Evolutionary conservation across 2,113 vertebrate species (phyloP).

Genomic region (Rhinopomastus cyanomelas): DNA sequence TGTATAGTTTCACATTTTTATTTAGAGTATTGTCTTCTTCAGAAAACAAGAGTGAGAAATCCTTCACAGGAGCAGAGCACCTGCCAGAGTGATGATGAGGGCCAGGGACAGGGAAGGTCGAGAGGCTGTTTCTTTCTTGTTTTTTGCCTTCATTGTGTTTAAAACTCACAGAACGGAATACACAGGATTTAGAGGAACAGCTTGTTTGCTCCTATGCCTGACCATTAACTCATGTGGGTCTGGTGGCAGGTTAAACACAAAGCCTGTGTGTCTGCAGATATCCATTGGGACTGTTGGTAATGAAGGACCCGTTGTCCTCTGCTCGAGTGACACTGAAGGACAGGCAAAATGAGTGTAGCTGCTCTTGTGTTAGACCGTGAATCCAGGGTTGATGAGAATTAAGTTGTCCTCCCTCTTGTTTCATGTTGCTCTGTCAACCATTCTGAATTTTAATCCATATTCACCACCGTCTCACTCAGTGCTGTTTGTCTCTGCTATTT

Average conservation of each 20-base stretch:
- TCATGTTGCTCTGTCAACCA: not conserved
- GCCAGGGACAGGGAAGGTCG: not conserved
- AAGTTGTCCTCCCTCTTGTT: not conserved
- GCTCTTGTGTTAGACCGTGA: fast-evolving
- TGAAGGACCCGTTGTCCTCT: not conserved
- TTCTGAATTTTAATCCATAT: not conserved
- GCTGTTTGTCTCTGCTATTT: not conserved
- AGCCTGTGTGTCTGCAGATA: not conserved
- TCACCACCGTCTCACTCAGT: fast-evolving
- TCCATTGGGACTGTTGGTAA: not conserved
- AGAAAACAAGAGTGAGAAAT: not conserved
- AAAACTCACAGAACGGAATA: not conserved
- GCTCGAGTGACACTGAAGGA: not conserved
- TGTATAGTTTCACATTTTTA: fast-evolving
- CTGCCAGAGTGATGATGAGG: not conserved
- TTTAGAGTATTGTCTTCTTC: not conserved
- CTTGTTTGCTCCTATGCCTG: not conserved
- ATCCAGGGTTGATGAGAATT: not conserved
- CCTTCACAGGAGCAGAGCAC: not conserved
- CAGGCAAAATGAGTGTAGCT: not conserved
- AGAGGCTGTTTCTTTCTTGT: not conserved
- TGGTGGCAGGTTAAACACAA: not conserved
- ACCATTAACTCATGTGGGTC: fast-evolving
- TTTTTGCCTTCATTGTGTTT: not conserved
- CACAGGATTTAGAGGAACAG: not conserved